Evolutionary conservation across 2,113 vertebrate species (phyloP).

Genomic region (Strix uralensis): DNA sequence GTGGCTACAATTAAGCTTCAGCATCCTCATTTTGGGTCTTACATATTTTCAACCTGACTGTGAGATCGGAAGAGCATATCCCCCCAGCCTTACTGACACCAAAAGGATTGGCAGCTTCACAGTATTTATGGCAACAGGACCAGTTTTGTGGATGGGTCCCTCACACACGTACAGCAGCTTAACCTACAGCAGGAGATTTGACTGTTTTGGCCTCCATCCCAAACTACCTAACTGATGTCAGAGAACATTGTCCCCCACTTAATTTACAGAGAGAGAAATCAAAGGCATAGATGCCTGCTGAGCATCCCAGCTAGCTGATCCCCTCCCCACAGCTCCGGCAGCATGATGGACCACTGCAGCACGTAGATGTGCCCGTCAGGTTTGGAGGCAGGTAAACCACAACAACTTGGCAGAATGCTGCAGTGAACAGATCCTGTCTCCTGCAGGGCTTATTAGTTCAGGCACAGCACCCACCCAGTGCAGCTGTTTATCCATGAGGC

Average conservation of each 20-base stretch:
- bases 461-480: not conserved
- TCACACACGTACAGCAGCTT: not conserved
- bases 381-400: not conserved
- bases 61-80: not conserved
- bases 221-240: not conserved
- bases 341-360: not conserved
- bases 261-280: not conserved
- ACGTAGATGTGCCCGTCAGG: fast-evolving
- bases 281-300: not conserved
- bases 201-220: not conserved
- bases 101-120: not conserved
- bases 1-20: not conserved
- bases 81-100: not conserved
- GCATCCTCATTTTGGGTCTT: not conserved
- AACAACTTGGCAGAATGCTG: not conserved
- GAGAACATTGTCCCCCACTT: not conserved
- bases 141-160: not conserved
- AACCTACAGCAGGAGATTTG: not conserved
- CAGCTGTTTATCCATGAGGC: not conserved
- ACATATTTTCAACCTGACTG: not conserved
- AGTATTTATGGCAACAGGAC: not conserved
- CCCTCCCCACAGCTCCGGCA: fast-evolving
- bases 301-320: not conserved
- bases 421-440: not conserved
- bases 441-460: not conserved